phyloP scores from a whole-genome alignment of 2,888 invertebrate species.

The Boloria euphrosyne region DNA sequence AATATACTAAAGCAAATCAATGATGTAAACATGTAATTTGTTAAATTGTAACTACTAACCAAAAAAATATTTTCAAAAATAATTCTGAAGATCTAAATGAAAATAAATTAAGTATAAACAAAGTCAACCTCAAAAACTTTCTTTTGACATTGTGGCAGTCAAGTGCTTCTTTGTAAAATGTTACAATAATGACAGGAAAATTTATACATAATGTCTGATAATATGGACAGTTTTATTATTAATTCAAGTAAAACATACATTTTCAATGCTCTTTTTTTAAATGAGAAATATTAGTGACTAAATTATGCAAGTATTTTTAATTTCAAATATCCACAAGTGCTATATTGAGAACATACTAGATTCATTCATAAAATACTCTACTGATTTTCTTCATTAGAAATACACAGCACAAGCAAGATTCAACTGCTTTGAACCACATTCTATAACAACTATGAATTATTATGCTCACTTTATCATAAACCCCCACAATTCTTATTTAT shows the following conservation, averaged over 20 bases:
- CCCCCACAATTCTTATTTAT: too few relatives aligned
- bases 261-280: not conserved
- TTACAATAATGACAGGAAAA: slow-evolving; percentile 13
- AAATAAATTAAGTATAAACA: slow-evolving; percentile 32
- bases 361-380: slow-evolving; percentile 25
- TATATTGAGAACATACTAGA: slow-evolving; percentile 9
- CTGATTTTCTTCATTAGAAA: slow-evolving; percentile 35
- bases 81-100: not conserved
- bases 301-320: too few relatives aligned
- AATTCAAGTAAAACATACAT: not conserved
- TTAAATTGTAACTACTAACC: not conserved
- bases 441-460: not conserved
- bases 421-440: slow-evolving; percentile 47
- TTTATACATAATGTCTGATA: too few relatives aligned
- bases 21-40: not conserved
- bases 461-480: too few relatives aligned
- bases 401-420: slow-evolving; percentile 44
- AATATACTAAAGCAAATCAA: too few relatives aligned
- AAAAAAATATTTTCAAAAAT: not conserved
- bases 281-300: not conserved
- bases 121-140: slow-evolving; percentile 49
- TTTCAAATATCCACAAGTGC: not conserved
- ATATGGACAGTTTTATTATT: not conserved
- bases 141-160: slow-evolving; percentile 42
- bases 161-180: slow-evolving; percentile 28